Evolutionary conservation across 1,140 invertebrate species (phyloP).

Genomic region (Meloidogyne exigua): DNA sequence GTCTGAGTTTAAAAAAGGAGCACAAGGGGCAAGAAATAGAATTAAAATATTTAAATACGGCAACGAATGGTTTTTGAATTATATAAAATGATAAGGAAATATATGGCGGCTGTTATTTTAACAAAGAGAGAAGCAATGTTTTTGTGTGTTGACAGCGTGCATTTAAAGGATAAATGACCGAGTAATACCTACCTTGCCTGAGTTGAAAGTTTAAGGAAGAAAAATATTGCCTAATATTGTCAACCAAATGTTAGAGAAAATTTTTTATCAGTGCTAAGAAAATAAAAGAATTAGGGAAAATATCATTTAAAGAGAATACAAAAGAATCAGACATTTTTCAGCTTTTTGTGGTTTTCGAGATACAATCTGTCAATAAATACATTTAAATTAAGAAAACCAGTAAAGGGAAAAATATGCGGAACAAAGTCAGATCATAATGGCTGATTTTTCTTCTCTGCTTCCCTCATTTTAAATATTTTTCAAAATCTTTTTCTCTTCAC

Average conservation of each 20-base stretch:
- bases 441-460: no score
- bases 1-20: neutral
- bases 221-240: neutral
- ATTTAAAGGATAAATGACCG: conserved; percentile 4
- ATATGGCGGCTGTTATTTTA: neutral
- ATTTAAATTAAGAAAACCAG: no score
- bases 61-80: neutral
- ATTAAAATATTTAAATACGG: neutral
- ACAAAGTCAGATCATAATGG: no score
- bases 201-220: neutral
- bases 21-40: neutral
- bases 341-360: no score
- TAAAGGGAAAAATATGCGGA: no score
- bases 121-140: neutral
- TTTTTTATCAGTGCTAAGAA: neutral
- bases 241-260: neutral
- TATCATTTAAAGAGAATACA: no score
- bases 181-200: neutral
- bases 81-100: neutral
- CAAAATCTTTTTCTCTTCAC: no score
- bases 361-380: no score
- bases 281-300: neutral
- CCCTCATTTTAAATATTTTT: no score
- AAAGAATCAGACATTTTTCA: no score
- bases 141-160: neutral